Conservation (phyloP, 1,140 invertebrate species). For the Anagrus nilaparvatae region DNA sequence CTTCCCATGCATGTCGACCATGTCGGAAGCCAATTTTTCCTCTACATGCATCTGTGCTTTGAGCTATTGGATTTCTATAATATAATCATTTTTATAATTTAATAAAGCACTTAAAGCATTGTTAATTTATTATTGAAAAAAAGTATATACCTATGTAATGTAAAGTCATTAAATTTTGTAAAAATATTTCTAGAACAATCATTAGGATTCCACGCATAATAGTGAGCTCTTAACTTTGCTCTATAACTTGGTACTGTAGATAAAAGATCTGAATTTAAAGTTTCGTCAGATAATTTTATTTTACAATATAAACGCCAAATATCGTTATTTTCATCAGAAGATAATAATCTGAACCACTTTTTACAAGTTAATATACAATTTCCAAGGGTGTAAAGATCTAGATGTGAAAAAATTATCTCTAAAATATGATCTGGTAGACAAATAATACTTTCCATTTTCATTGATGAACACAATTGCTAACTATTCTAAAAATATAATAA, state of each 20-base stretch:
- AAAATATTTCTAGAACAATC: conserved; percentile 96
- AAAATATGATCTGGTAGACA: conserved; percentile 66
- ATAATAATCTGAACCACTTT: conserved; percentile 79
- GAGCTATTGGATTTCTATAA: conserved; percentile 86
- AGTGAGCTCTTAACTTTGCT: conserved; percentile 87
- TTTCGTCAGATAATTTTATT: conserved; percentile 79
- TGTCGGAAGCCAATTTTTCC: conserved; percentile 89
- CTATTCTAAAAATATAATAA: no score
- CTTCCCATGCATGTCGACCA: conserved; percentile 95
- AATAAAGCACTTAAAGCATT: background rate
- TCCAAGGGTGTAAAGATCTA: conserved; percentile 74
- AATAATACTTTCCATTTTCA: conserved; percentile 6
- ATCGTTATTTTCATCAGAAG: conserved; percentile 86
- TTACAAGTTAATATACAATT: conserved; percentile 90
- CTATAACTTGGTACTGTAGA: conserved; percentile 85
- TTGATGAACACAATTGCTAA: background rate
- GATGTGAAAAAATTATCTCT: conserved; percentile 89
- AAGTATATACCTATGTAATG: conserved; percentile 64
- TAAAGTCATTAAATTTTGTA: conserved; percentile 95
- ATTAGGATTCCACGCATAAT: conserved; percentile 94
- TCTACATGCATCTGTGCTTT: conserved; percentile 94
- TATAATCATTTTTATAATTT: conserved; percentile 2
- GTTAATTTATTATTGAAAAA: conserved; percentile 5
- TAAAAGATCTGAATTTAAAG: conserved; percentile 84
- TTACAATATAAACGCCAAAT: conserved; percentile 90